These are phyloP conservation scores for Amblyornis subalaris DNA, from an alignment of 2,113 vertebrate genomes.

Conservation along the genomic window DNA sequence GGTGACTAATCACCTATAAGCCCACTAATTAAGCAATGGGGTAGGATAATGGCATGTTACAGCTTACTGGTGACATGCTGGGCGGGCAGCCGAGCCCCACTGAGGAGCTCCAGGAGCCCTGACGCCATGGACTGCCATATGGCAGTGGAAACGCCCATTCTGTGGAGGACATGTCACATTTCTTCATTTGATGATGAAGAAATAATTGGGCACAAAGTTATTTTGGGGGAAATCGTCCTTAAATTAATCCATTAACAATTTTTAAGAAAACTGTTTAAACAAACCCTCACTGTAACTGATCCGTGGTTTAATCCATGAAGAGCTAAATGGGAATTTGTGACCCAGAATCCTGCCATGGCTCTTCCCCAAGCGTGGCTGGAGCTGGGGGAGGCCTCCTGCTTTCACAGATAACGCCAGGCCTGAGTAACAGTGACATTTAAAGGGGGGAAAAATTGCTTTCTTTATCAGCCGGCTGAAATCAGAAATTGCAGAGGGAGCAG, in stretches of 20 bases:
- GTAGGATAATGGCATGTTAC: background rate
- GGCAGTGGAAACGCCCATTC: background rate
- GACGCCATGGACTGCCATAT: rapidly evolving
- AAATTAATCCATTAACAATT: background rate
- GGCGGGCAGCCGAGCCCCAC: rapidly evolving
- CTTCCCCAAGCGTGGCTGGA: rapidly evolving
- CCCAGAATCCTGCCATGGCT: background rate
- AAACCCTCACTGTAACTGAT: rapidly evolving
- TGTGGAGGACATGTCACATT: rapidly evolving
- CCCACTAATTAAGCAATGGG: background rate
- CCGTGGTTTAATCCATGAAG: background rate
- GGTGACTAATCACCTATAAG: slow-evolving; percentile 33
- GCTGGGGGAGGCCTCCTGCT: background rate
- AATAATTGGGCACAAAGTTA: background rate
- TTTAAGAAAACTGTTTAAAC: background rate
- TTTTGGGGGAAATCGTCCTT: background rate
- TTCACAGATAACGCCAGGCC: background rate
- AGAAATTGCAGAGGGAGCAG: background rate
- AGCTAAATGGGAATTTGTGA: background rate
- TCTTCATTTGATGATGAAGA: rapidly evolving
- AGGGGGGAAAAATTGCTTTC: background rate
- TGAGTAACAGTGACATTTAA: background rate
- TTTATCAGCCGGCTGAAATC: background rate
- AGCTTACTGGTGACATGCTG: background rate
- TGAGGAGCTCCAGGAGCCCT: background rate